Conservation (phyloP, 2,113 vertebrate species). For the Larimichthys polyactis region DNA sequence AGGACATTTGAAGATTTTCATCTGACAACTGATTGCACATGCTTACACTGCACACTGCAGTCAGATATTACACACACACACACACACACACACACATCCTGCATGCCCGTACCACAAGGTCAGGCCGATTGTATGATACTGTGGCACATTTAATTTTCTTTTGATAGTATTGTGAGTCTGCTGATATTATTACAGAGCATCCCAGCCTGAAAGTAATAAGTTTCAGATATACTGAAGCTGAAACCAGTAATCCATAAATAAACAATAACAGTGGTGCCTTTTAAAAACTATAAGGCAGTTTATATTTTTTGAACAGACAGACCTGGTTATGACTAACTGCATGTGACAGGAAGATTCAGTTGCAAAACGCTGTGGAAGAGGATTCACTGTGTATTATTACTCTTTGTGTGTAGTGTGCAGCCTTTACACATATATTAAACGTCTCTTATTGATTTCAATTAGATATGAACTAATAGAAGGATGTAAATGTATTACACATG, state of each 20-base stretch:
- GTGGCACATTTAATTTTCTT: constrained; percentile 57
- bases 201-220: constrained; percentile 65
- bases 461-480: background rate
- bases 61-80: constrained; percentile 51
- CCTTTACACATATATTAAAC: constrained; percentile 14
- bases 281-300: constrained; percentile 37
- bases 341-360: constrained; percentile 41
- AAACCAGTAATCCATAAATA: constrained; percentile 63
- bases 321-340: constrained; percentile 51
- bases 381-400: constrained; percentile 49
- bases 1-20: background rate
- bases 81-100: constrained; percentile 41
- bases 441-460: constrained; percentile 20
- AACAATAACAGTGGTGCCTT: constrained; percentile 59
- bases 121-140: constrained; percentile 29
- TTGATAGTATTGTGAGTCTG: constrained; percentile 55
- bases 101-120: constrained; percentile 47
- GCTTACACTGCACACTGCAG: constrained; percentile 20
- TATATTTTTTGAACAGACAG: constrained; percentile 3
- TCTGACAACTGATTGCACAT: background rate
- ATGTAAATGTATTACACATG: constrained; percentile 20
- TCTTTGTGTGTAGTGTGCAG: background rate
- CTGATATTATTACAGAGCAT: constrained; percentile 56
- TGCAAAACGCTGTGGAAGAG: constrained; percentile 1
- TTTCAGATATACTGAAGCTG: constrained; percentile 56